Base-by-base conservation (phyloP, 2,113 vertebrate species). In the Anthoscopus minutus region DNA sequence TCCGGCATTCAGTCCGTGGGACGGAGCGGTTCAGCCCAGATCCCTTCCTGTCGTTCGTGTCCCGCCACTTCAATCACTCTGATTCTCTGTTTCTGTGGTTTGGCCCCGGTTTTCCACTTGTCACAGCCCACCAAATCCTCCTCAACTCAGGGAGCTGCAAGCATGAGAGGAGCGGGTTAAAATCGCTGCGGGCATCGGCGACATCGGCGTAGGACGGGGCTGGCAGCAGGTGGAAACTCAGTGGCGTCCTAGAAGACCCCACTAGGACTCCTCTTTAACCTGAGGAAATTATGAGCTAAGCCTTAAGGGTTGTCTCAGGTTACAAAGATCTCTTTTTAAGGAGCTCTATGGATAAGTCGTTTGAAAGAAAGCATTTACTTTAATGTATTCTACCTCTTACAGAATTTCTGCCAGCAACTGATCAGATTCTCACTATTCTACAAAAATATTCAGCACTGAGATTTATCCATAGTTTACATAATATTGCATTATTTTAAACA, bases 1-100 rank as follows among this genome's bases (percentile, higher is more conserved):
- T 69, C 35, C 15, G 5, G 38, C 2, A 0, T 15, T 56, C 1
- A 3, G 47, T 4, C 71, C 7, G 0, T 44, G 71, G 47, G 24
- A 64, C 0, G 0, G 24, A 73, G 60, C 67, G 22, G 58, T n/a
- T 27, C 78, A 27, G 56, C 65, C 27, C 47, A 37, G 37, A 82
- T 35, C 64, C 22, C 38, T 81, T 72, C 40, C 61, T 44, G 7
- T 3, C 9, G 0, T 21, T 85, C 21, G 4, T 31, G 47, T 85
- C 42, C 67, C 4, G 2, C 23, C 31, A 11, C 3, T 40, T 66
- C 65, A 31, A 24, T 33, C 77, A 11, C 62, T 62, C 22, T 13
- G 18, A 33, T 20, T 57, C 19, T 60, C 21, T 45, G 0, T 62
- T 87, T 61, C 54, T n/a, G 7, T 11, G 31, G 9, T 35, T 76